Evolutionary conservation across 1,140 invertebrate genomes (phyloP), one percentile per base, ranked within the genome.

Genomic region (Melipona quadrifasciata): DNA sequence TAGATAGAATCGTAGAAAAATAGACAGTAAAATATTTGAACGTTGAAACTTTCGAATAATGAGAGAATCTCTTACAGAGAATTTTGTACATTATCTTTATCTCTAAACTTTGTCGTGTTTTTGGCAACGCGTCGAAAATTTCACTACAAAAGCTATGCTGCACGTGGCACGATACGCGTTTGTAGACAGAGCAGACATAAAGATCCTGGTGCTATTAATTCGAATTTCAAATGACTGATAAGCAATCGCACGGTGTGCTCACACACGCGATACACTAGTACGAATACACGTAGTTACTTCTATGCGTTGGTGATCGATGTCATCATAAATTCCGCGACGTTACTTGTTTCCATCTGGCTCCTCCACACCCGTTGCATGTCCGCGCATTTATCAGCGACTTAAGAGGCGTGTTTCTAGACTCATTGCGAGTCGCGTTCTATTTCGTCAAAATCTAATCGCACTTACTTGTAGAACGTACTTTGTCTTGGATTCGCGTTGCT

Each of bases 301-400:
- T 58, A 14, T 31, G 17, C 27, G 17, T 12, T 58, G 53, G 47
- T 31, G 84, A 74, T 82, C 39, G 58, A 86, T 71, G 74, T 78
- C 51, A 51, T 74, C 65, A 68, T 86, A 86, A 87, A 87, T 87
- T 74, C 75, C 64, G 17, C 68, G 39, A 27, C 57, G 27, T 72
- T 78, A 51, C 67, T 51, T 27, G 51, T 51, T 70, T 21, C 68
- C 74, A 67, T 27, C 73, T 84, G 82, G 39, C 64, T 75, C 39
- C 72, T 65, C 58, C 27, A 24, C 58, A 74, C 77, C 47, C 70
- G 74, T 86, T 55, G 70, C 64, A 47, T 83, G 79, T 86, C 79
- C 53, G 70, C 68, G 84, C 86, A 79, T 87, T 82, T 86, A 86
- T 87, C 74, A 87, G 71, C 84, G 64, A 86, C 79, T 83, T 87